These are phyloP conservation scores for Decapterus maruadsi DNA, from an alignment of 2,797 vertebrate genomes.

Conservation along the genomic window DNA sequence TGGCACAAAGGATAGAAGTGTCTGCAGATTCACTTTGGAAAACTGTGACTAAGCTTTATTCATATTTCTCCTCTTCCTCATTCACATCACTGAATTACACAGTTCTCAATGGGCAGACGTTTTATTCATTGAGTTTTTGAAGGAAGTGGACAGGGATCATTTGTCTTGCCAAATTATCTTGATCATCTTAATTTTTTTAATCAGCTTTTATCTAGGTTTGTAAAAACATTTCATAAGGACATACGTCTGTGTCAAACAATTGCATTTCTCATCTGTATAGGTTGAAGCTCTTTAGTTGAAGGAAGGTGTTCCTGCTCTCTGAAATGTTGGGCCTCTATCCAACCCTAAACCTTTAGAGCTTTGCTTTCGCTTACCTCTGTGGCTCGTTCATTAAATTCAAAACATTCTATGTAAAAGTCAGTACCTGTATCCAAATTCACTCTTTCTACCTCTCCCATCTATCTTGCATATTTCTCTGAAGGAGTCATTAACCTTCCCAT, in stretches of 20 bases:
- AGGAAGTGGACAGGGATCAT: too few relatives aligned
- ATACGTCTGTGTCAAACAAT: too few relatives aligned
- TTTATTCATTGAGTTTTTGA: too few relatives aligned
- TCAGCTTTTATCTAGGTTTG: neutral
- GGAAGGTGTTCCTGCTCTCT: neutral
- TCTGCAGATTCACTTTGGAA: constrained; percentile 40
- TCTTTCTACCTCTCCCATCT: constrained; percentile 2
- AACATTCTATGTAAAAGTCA: neutral
- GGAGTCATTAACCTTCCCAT: constrained; percentile 1
- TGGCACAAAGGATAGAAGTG: constrained; percentile 14
- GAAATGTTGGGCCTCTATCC: neutral
- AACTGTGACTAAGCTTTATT: constrained; percentile 1
- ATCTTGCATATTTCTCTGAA: neutral
- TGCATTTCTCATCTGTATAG: too few relatives aligned
- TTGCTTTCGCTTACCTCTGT: neutral
- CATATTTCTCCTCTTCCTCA: neutral
- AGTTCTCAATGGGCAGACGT: neutral
- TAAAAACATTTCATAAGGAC: too few relatives aligned
- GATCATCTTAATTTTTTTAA: too few relatives aligned
- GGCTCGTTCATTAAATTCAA: neutral
- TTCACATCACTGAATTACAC: neutral
- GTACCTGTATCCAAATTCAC: neutral
- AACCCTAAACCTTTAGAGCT: neutral
- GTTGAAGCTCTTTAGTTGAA: too few relatives aligned
- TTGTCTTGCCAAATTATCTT: too few relatives aligned